These are phyloP conservation scores for Apodemus agrarius DNA, from an alignment of 2,797 vertebrate species.

Conservation along the genomic window DNA sequence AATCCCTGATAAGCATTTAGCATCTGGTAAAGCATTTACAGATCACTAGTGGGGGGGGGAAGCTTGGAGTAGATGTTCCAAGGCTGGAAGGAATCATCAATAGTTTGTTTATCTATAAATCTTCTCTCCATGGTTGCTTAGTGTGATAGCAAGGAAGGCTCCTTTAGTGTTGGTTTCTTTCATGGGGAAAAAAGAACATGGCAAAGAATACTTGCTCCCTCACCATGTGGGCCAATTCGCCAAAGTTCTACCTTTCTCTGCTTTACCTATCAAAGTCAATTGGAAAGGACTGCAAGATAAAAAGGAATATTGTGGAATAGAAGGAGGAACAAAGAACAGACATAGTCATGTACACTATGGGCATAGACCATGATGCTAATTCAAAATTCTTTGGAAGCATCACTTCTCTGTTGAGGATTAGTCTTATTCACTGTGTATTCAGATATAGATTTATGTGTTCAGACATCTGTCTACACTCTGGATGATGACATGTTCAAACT, in stretches of 20 bases:
- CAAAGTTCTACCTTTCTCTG: neutral
- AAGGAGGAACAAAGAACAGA: neutral
- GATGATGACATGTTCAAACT: neutral
- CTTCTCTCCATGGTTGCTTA: neutral
- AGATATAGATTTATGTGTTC: neutral
- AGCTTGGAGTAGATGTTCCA: neutral
- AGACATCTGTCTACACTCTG: neutral
- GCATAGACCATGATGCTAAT: neutral
- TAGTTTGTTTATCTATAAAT: neutral
- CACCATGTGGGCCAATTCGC: fast-evolving
- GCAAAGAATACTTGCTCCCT: no score
- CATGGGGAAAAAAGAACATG: fast-evolving
- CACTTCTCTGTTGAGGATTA: neutral
- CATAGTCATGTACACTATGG: fast-evolving
- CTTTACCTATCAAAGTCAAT: neutral
- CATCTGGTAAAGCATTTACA: neutral
- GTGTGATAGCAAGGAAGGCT: no score
- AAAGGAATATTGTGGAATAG: neutral
- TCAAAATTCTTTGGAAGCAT: neutral
- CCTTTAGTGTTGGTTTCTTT: neutral
- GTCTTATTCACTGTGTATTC: neutral
- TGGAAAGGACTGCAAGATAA: no score
- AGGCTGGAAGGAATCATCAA: neutral
- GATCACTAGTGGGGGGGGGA: neutral
- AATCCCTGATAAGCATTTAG: neutral